Evolutionary conservation across 2,888 invertebrate genomes (phyloP).

Genomic region (Synergus laeviventris): DNA sequence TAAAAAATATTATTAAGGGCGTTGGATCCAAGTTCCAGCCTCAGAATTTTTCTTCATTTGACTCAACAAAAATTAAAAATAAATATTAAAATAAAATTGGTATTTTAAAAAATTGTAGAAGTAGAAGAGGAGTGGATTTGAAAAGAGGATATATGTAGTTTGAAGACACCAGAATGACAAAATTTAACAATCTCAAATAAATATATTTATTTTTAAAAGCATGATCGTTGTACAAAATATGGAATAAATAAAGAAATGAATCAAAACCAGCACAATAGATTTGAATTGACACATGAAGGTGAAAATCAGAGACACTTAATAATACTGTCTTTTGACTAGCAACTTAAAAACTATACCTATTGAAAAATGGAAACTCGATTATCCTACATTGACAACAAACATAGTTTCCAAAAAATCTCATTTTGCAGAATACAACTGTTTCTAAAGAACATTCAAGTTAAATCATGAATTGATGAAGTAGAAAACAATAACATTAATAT

Average conservation of each 20-base stretch:
- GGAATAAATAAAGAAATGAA: conserved; percentile 17
- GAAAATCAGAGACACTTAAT: conserved; percentile 1
- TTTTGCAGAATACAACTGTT: neutral
- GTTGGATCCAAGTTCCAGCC: too few relatives aligned
- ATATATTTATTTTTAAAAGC: conserved; percentile 27
- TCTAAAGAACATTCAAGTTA: neutral
- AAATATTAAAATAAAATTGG: neutral
- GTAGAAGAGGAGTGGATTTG: neutral
- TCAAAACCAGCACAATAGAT: neutral
- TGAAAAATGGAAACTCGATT: conserved; percentile 14
- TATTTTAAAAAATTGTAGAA: neutral
- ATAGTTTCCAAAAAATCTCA: conserved; percentile 17
- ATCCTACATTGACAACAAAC: neutral
- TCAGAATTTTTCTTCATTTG: too few relatives aligned
- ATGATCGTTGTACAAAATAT: neutral
- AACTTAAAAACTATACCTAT: conserved; percentile 25
- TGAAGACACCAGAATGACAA: too few relatives aligned
- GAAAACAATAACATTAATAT: conserved; percentile 7
- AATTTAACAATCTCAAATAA: conserved; percentile 27
- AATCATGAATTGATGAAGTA: neutral
- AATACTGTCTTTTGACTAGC: conserved; percentile 33
- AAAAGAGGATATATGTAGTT: neutral
- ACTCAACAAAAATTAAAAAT: too few relatives aligned
- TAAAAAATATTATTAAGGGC: neutral
- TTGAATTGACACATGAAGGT: neutral